A percentile compares a stretch with the other conserved stretches of the same genome.
Evolutionary conservation across 2,113 vertebrate genomes (phyloP).

Genomic region (Callipepla squamata): DNA sequence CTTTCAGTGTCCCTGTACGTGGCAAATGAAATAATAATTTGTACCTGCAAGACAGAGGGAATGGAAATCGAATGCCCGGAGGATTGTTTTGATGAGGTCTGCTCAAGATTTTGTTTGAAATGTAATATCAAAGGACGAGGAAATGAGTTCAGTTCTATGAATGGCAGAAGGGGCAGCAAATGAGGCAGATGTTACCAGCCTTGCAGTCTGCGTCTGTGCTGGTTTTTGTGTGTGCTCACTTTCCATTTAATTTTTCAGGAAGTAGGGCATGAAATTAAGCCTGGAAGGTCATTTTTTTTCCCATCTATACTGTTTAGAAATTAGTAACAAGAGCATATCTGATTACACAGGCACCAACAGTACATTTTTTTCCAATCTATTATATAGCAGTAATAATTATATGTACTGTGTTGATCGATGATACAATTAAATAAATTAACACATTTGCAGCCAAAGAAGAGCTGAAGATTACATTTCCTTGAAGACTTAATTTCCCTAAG

Average conservation of each 20-base stretch:
- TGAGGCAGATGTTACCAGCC: constrained; percentile 51
- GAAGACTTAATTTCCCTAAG: constrained; percentile 67
- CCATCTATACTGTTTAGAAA: constrained; percentile 18
- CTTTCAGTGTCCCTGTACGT: constrained; percentile 19
- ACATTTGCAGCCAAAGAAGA: constrained; percentile 46
- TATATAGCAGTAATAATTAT: constrained; percentile 25
- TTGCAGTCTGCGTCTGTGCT: background rate
- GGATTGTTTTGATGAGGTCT: constrained; percentile 64
- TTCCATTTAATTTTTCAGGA: constrained; percentile 51
- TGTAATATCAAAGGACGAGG: constrained; percentile 46
- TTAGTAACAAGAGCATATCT: constrained; percentile 41
- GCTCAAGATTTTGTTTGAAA: constrained; percentile 66
- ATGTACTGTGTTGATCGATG: constrained; percentile 51
- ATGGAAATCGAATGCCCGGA: constrained; percentile 36
- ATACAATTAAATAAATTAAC: constrained; percentile 66
- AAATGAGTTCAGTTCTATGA: constrained; percentile 32
- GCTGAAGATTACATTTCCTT: constrained; percentile 61
- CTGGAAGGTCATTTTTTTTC: constrained; percentile 46
- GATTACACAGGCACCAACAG: constrained; percentile 33
- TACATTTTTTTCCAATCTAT: constrained; percentile 44
- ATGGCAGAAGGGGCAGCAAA: constrained; percentile 36
- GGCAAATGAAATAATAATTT: constrained; percentile 68
- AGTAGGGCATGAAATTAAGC: constrained; percentile 61
- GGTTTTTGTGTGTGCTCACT: constrained; percentile 11
- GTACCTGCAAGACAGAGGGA: constrained; percentile 50